Evolutionary conservation across 1,140 invertebrate genomes (phyloP).

Genomic region (Andrena cerasifolii): DNA sequence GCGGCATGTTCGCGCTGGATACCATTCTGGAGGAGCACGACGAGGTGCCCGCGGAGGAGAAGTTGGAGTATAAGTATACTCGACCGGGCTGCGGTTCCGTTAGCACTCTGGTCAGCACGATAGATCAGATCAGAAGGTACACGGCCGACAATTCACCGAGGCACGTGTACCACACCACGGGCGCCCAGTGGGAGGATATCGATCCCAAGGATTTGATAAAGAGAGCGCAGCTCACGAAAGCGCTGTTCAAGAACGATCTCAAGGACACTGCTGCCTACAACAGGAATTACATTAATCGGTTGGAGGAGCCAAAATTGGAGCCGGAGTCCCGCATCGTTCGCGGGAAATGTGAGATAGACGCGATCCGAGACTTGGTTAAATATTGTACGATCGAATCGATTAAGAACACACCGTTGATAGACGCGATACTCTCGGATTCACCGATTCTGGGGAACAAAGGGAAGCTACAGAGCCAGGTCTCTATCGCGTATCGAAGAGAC

Average conservation of each 20-base stretch:
- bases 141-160: conserved; percentile 84
- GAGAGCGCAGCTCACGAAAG: conserved; percentile 72
- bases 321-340: too few species aligned
- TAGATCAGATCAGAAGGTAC: conserved; percentile 85
- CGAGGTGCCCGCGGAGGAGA: conserved; percentile 72
- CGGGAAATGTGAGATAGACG: conserved; percentile 68
- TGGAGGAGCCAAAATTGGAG: conserved; percentile 65
- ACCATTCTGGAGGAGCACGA: conserved; percentile 84
- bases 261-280: conserved; percentile 56
- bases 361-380: conserved; percentile 65
- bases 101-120: conserved; percentile 85
- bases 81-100: conserved; percentile 73
- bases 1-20: conserved; percentile 81
- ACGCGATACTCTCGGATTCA: conserved; percentile 76
- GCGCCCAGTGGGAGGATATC: conserved; percentile 82
- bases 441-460: conserved; percentile 70
- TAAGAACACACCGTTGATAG: conserved; percentile 73
- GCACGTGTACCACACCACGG: conserved; percentile 83
- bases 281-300: background rate
- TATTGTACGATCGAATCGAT: conserved; percentile 64
- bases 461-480: conserved; percentile 51
- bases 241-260: conserved; percentile 69
- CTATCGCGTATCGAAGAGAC: conserved; percentile 21
- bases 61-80: conserved; percentile 30
- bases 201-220: conserved; percentile 78